phyloP scores from a whole-genome alignment of 2,113 vertebrate genomes.

The Brachyistius frenatus region DNA sequence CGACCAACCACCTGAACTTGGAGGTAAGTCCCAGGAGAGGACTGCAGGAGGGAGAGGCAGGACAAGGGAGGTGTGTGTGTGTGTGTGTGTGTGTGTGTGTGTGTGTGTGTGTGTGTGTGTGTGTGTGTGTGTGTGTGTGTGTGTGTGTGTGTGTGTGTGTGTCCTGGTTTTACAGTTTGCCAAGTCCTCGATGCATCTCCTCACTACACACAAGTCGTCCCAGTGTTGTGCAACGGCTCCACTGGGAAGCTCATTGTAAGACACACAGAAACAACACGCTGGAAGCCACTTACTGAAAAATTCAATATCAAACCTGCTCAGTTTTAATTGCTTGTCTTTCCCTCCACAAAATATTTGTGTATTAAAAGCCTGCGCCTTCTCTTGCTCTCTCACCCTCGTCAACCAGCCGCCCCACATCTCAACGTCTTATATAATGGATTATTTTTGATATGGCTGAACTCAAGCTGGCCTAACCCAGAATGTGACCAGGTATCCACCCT shows the following conservation, averaged over 20 bases:
- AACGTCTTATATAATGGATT: conserved; percentile 59
- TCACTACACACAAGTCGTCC: conserved; percentile 46
- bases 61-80: conserved; percentile 54
- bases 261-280: conserved; percentile 4
- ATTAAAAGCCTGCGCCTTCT: conserved; percentile 29
- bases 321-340: conserved; percentile 49
- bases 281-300: conserved; percentile 24
- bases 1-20: conserved; percentile 82
- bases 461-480: conserved; percentile 44
- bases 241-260: conserved; percentile 35
- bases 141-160: conserved; percentile 21
- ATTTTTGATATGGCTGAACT: conserved; percentile 69
- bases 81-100: no score
- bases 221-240: conserved; percentile 26
- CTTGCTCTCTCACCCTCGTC: conserved; percentile 4
- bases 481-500: conserved; percentile 54
- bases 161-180: conserved; percentile 74
- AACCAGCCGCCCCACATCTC: conserved; percentile 26
- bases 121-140: no score
- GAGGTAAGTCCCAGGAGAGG: conserved; percentile 80
- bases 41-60: conserved; percentile 65
- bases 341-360: conserved; percentile 41
- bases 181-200: conserved; percentile 53
- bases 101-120: conserved; percentile 52
- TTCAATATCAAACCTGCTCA: conserved; percentile 23